A percentile compares a stretch with the other conserved stretches of the same genome.
These are phyloP conservation scores for Brotula barbata DNA, from an alignment of 2,797 vertebrate species.

Conservation along the genomic window DNA sequence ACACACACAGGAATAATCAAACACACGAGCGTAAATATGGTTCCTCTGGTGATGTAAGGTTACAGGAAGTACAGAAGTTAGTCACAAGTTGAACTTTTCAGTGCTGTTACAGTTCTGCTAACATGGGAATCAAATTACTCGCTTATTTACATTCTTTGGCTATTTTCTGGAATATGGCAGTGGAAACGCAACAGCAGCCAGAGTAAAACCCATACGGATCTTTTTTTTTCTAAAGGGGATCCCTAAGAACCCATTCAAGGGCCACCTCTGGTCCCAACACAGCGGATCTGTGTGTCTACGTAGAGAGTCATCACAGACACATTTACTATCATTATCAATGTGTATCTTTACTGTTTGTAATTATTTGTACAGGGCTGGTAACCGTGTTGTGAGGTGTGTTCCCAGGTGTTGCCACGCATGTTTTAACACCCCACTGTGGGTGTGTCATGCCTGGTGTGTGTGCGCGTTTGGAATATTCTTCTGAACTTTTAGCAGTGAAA, in stretches of 20 bases:
- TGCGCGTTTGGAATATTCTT: neutral
- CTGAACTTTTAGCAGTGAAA: neutral
- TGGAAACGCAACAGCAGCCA: neutral
- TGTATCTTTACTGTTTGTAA: too few relatives aligned
- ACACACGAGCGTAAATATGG: neutral
- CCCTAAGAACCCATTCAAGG: neutral
- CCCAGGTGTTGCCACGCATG: too few relatives aligned
- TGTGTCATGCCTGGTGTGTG: neutral
- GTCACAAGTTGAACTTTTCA: neutral
- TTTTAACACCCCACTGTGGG: neutral
- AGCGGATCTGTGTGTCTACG: too few relatives aligned
- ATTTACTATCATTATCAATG: too few relatives aligned
- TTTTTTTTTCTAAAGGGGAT: neutral
- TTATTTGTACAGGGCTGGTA: too few relatives aligned
- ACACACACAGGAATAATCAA: neutral
- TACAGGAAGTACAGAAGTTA: conserved; percentile 7
- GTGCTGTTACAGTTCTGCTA: conserved; percentile 2
- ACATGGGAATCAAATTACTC: conserved; percentile 15
- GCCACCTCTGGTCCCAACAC: too few relatives aligned
- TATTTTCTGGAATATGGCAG: conserved; percentile 6
- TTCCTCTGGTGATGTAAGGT: neutral
- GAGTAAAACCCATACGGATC: neutral
- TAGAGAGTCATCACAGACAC: too few relatives aligned
- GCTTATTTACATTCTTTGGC: conserved; percentile 14
- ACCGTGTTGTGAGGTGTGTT: neutral